A percentile compares a stretch with the other conserved stretches of the same genome.
Evolutionary conservation across 35 echinoderm and acorn worm genomes (phyloP).

Genomic region (Chiridota heheva): DNA sequence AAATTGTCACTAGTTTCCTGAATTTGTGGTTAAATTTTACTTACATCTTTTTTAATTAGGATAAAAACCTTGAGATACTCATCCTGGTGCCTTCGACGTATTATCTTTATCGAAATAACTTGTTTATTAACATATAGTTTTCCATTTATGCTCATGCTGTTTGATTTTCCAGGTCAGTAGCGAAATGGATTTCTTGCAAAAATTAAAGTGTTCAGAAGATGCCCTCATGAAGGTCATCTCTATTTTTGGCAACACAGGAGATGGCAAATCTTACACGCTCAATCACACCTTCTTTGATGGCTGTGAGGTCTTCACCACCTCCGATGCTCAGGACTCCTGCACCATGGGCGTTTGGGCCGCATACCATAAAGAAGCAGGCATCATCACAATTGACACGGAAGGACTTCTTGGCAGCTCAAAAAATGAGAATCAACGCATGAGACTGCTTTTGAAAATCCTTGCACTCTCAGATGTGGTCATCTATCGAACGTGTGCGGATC

Average conservation of each 20-base stretch:
- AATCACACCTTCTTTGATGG: constrained; percentile 95
- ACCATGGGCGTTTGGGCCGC: constrained; percentile 97
- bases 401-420: constrained; percentile 78
- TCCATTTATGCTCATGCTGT: neutral
- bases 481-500: constrained; percentile 85
- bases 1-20: too few relatives aligned
- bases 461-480: constrained; percentile 95
- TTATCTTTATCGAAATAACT: neutral
- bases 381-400: constrained; percentile 86
- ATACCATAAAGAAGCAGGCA: constrained; percentile 60
- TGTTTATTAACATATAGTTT: neutral
- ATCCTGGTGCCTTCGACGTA: neutral
- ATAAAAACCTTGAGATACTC: neutral
- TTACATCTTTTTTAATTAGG: too few relatives aligned
- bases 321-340: constrained; percentile 80
- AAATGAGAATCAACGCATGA: constrained; percentile 89
- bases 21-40: too few relatives aligned
- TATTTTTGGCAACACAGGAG: constrained; percentile 98
- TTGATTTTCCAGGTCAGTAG: constrained; percentile 65
- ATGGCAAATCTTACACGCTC: constrained; percentile 93
- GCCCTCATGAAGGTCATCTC: constrained; percentile 83
- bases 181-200: constrained; percentile 51
- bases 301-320: constrained; percentile 83
- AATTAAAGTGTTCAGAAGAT: constrained; percentile 56
- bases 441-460: constrained; percentile 89